These are phyloP conservation scores for Meteorus cinctellus DNA, from an alignment of 2,888 invertebrate species.

Conservation along the genomic window DNA sequence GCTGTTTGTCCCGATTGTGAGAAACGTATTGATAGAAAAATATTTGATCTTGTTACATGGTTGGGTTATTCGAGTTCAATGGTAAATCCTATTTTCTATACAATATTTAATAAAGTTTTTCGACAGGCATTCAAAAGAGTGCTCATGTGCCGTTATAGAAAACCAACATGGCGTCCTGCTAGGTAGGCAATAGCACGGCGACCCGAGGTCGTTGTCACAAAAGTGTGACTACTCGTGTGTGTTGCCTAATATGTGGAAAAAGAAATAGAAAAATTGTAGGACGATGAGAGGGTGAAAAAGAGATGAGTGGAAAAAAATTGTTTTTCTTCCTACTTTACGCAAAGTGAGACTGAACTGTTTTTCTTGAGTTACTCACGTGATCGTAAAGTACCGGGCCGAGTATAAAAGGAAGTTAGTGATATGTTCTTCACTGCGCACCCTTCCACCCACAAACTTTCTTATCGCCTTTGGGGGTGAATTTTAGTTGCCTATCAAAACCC, in stretches of 20 bases:
- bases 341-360: not conserved
- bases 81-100: slow-evolving; percentile 97
- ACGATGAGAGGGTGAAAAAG: not conserved
- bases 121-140: slow-evolving; percentile 93
- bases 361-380: slow-evolving; percentile 20
- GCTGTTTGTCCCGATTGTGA: slow-evolving; percentile 89
- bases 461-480: slow-evolving; percentile 20
- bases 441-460: slow-evolving; percentile 31
- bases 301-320: not conserved
- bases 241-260: slow-evolving; percentile 4
- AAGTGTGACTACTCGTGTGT: slow-evolving; percentile 52
- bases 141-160: slow-evolving; percentile 83
- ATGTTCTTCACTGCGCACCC: slow-evolving; percentile 13
- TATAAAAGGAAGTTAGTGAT: slow-evolving; percentile 22
- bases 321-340: slow-evolving; percentile 7
- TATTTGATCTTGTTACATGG: slow-evolving; percentile 93
- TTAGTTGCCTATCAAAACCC: slow-evolving; percentile 9
- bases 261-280: not conserved
- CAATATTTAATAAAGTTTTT: slow-evolving; percentile 95
- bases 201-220: slow-evolving; percentile 60
- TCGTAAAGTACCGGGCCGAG: slow-evolving; percentile 29
- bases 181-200: slow-evolving; percentile 71
- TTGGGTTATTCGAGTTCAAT: slow-evolving; percentile 95
- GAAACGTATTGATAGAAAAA: slow-evolving; percentile 83
- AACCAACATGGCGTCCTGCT: slow-evolving; percentile 76